phyloP scores from a whole-genome alignment of 2,888 invertebrate species.

The Melanchra persicariae region DNA sequence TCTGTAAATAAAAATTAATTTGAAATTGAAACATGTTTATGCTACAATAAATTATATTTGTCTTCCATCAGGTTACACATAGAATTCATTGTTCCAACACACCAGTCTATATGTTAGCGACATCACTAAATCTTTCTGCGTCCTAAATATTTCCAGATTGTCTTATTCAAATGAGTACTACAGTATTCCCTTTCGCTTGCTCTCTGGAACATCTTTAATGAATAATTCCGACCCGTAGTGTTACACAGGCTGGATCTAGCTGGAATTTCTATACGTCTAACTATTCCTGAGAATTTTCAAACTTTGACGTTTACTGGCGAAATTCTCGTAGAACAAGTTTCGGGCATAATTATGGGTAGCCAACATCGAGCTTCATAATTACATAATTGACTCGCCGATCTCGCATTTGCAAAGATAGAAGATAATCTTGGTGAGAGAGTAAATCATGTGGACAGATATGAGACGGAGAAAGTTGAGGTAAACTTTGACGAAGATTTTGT shows the following conservation, averaged over 20 bases:
- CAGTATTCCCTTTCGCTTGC: constrained; percentile 39
- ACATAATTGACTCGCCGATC: constrained; percentile 59
- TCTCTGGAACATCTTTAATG: constrained; percentile 49
- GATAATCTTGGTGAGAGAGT: constrained; percentile 22
- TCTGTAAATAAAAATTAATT: too few species aligned
- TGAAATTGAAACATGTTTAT: not conserved
- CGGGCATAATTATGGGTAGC: constrained; percentile 56
- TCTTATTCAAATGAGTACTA: constrained; percentile 48
- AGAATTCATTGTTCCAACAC: not conserved
- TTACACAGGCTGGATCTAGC: constrained; percentile 35
- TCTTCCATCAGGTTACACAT: not conserved
- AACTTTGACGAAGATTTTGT: not conserved
- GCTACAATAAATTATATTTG: not conserved
- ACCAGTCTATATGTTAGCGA: not conserved
- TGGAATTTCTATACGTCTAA: constrained; percentile 41
- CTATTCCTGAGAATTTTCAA: constrained; percentile 51
- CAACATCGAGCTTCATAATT: constrained; percentile 57
- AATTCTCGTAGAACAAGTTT: constrained; percentile 59
- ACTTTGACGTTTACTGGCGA: constrained; percentile 61
- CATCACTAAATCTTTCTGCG: constrained; percentile 2
- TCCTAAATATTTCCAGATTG: constrained; percentile 35
- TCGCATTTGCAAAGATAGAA: constrained; percentile 33
- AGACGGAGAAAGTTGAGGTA: not conserved
- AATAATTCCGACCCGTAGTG: constrained; percentile 44
- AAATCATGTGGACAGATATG: constrained; percentile 19